phyloP scores from a whole-genome alignment of 2,797 vertebrate species.

The Myiotriccus ornatus region DNA sequence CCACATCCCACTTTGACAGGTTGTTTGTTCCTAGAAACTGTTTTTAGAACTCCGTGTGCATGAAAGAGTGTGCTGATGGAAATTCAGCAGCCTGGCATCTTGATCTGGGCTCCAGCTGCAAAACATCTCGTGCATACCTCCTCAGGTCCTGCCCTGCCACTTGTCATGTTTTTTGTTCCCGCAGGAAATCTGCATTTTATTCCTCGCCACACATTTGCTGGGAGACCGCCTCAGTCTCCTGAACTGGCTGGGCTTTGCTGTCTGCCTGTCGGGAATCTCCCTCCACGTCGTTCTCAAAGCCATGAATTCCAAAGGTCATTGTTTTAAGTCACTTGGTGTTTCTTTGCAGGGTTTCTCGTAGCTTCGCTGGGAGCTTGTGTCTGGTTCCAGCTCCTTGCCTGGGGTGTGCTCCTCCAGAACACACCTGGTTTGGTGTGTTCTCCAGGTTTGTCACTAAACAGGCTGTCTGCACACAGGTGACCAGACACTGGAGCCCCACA shows the following conservation, averaged over 20 bases:
- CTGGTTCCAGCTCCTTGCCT: neutral
- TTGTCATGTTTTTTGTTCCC: neutral
- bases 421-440: neutral
- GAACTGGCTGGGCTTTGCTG: conserved; percentile 91
- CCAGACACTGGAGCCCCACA: conserved; percentile 64
- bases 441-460: neutral
- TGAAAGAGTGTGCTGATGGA: neutral
- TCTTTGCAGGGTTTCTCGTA: neutral
- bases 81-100: neutral
- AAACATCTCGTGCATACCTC: neutral
- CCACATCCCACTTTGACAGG: neutral
- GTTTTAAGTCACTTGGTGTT: neutral
- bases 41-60: neutral
- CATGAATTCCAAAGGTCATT: conserved; percentile 84
- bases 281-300: conserved; percentile 88
- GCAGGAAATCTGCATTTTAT: conserved; percentile 90
- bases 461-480: conserved; percentile 59
- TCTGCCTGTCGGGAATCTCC: conserved; percentile 90
- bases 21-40: neutral
- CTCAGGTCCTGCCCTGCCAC: neutral
- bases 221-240: conserved; percentile 84
- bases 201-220: conserved; percentile 85
- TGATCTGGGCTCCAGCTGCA: neutral
- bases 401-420: no score
- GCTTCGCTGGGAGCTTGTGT: neutral